These are phyloP conservation scores for Chanos chanos DNA, from an alignment of 2,797 vertebrate species.

Conservation along the genomic window DNA sequence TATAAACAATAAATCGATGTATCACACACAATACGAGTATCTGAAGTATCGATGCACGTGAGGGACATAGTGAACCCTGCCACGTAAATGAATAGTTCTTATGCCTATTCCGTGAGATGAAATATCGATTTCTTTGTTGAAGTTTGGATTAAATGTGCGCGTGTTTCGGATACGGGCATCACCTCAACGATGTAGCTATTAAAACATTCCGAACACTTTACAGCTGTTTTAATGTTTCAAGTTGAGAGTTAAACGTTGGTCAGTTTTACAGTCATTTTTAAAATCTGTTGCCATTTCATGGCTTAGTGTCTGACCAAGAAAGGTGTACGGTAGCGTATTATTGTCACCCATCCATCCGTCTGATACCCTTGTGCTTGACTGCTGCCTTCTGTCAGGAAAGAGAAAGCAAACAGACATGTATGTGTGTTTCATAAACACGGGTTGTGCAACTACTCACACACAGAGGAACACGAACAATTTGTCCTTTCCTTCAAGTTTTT, in stretches of 20 bases:
- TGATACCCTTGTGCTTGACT: too few species aligned
- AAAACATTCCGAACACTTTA: too few species aligned
- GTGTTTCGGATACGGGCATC: neutral
- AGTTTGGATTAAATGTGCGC: neutral
- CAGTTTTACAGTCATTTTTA: too few species aligned
- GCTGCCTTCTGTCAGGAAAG: too few species aligned
- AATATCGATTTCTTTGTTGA: neutral
- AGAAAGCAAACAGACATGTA: neutral
- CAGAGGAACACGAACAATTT: too few species aligned
- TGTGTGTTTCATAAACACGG: neutral
- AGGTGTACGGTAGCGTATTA: too few species aligned
- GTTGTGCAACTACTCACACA: constrained; percentile 1
- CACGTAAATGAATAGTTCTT: constrained; percentile 1
- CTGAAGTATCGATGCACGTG: constrained; percentile 36
- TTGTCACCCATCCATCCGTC: too few species aligned
- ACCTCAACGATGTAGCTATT: too few species aligned
- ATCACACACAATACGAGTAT: constrained; percentile 14
- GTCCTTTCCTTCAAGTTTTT: neutral
- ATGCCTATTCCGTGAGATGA: neutral
- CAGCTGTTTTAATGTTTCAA: too few species aligned
- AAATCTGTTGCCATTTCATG: too few species aligned
- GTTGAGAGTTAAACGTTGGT: too few species aligned
- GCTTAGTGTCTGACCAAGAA: too few species aligned
- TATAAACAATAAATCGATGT: neutral
- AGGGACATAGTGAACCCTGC: constrained; percentile 35